These are phyloP conservation scores for Enteromius fasciolatus DNA, from an alignment of 2,797 vertebrate species.

Conservation along the genomic window DNA sequence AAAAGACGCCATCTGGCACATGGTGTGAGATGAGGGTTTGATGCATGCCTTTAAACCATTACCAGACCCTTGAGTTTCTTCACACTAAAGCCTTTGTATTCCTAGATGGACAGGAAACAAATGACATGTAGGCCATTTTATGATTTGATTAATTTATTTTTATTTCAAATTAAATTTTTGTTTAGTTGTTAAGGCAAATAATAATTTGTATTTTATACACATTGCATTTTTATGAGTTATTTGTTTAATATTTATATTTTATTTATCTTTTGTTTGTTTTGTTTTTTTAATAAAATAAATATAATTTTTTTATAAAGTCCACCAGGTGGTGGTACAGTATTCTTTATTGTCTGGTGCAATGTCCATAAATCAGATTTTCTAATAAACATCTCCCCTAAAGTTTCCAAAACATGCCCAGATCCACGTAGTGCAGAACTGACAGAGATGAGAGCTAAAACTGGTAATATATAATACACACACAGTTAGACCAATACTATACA, in stretches of 20 bases:
- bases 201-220: neutral
- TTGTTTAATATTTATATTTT: neutral
- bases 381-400: neutral
- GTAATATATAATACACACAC: too few relatives aligned
- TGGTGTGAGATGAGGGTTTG: slow-evolving; percentile 60
- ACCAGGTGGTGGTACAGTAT: slow-evolving; percentile 44
- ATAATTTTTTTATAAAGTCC: slow-evolving; percentile 21
- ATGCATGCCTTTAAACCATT: slow-evolving; percentile 48
- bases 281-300: neutral
- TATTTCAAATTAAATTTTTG: neutral
- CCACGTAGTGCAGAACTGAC: neutral
- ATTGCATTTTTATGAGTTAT: neutral
- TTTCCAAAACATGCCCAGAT: neutral
- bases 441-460: neutral
- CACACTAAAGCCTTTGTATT: slow-evolving; percentile 31
- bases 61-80: slow-evolving; percentile 37
- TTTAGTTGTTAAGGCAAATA: neutral
- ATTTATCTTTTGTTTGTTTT: neutral
- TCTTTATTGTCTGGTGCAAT: neutral
- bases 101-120: slow-evolving; percentile 34
- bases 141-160: neutral
- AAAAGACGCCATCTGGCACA: slow-evolving; percentile 80
- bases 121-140: slow-evolving; percentile 40
- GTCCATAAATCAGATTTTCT: neutral
- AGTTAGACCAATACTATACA: too few relatives aligned